Conservation (phyloP, 2,797 vertebrate species). For the Catharus ustulatus region DNA sequence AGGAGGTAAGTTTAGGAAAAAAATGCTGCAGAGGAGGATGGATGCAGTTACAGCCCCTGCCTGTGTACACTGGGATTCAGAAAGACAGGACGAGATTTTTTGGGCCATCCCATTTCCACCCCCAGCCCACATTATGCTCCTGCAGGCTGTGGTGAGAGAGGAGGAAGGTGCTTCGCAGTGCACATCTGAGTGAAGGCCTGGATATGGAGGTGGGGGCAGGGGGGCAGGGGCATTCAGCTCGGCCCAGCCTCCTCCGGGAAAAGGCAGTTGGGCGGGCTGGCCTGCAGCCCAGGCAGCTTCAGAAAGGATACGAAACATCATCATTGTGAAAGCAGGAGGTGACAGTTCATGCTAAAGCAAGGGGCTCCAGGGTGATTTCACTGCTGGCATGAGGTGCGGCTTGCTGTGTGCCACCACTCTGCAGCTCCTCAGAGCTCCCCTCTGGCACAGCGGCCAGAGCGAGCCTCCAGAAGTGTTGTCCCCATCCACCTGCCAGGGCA, state of each 20-base stretch:
- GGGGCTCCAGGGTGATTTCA: not conserved
- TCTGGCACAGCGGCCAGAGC: accelerated
- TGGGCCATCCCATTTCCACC: not conserved
- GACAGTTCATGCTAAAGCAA: not conserved
- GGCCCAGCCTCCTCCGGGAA: not conserved
- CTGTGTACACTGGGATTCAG: not conserved
- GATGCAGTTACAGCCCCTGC: not conserved
- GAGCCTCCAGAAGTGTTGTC: not conserved
- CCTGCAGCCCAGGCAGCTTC: not conserved
- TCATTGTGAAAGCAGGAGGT: conserved; percentile 15
- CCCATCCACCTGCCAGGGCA: not conserved
- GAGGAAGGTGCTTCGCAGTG: not conserved
- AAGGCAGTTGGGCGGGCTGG: not conserved
- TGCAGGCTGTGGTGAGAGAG: accelerated
- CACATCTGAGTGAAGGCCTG: not conserved
- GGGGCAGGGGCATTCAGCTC: not conserved
- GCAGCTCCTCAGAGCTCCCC: not conserved
- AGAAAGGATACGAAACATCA: not conserved
- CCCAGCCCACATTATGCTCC: not conserved
- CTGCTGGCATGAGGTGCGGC: not conserved
- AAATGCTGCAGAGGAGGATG: not conserved
- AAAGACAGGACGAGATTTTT: not conserved
- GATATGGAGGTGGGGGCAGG: accelerated
- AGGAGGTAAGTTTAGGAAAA: not conserved
- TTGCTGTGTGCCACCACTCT: not conserved